Conservation (phyloP, 2,888 invertebrate species). For the Sturmia bella region DNA sequence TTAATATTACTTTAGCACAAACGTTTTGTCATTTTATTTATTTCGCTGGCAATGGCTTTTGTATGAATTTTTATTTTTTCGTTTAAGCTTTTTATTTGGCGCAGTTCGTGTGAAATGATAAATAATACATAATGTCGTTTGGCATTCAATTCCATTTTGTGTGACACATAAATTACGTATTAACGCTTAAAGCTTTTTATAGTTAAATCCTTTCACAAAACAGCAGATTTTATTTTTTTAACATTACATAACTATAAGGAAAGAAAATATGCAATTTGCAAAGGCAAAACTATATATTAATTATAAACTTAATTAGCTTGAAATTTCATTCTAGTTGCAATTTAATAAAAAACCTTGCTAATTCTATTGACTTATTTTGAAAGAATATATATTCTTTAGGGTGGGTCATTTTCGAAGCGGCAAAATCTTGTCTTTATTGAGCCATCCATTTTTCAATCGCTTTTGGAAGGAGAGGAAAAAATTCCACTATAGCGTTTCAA, state of each 20-base stretch:
- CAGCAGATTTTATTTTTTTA: conserved; percentile 13
- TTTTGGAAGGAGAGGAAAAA: too few relatives aligned
- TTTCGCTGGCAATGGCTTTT: conserved; percentile 44
- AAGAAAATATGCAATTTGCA: too few relatives aligned
- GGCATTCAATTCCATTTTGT: conserved; percentile 81
- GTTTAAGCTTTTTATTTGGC: conserved; percentile 57
- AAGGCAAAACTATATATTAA: neutral
- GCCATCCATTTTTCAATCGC: too few relatives aligned
- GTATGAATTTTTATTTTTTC: conserved; percentile 10
- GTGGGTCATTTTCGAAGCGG: too few relatives aligned
- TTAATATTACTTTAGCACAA: conserved; percentile 58
- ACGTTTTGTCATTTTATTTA: conserved; percentile 56
- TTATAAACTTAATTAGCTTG: too few relatives aligned
- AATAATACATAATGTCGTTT: conserved; percentile 82
- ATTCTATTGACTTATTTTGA: too few relatives aligned
- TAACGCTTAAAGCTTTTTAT: conserved; percentile 81
- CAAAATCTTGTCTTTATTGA: too few relatives aligned
- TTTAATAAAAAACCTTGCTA: too few relatives aligned
- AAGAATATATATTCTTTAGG: too few relatives aligned
- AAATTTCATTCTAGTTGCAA: too few relatives aligned
- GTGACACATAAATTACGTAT: conserved; percentile 82
- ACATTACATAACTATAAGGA: too few relatives aligned
- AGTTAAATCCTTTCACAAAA: conserved; percentile 26
- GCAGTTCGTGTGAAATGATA: conserved; percentile 79
- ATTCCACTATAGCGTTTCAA: too few relatives aligned